Evolutionary conservation across 2,888 invertebrate genomes (phyloP), one percentile per base, ranked within the genome.

Genomic region (Limenitis camilla): DNA sequence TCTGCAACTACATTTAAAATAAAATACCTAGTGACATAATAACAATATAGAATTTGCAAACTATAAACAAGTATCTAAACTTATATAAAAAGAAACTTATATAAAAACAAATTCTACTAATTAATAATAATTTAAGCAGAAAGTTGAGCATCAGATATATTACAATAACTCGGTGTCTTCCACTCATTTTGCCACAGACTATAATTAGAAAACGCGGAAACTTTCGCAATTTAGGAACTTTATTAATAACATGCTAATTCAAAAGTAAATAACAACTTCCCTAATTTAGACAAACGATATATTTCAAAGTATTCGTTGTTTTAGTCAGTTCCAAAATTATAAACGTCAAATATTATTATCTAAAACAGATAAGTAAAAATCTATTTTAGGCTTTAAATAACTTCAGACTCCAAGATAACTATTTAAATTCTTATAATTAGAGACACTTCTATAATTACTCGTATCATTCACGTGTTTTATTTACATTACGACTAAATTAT

Each of bases 121-220:
- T 68, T 69, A 66, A 71, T 75, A 62, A 66, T 69, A 68, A 71
- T 66, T 71, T 70, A 84, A 83, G 84, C 84, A 72, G 67, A 78
- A 64, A 74, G 68, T 67, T 86, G 85, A 86, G 85, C 85, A 86
- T 86, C 78, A 83, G 84, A 83, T 72, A 72, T 66, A 65, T 63
- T 63, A 61, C 65, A 66, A 44, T 61, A 46, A 32, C 40, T 56
- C 62, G 61, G 55, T 44, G 48, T 57, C 60, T 57, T 72, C 81
- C 81, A 80, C 83, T 78, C 66, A 82, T 80, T 83, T 78, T 69
- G 64, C 72, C 79, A 78, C 69, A 55, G 36, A 61, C 63, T 75
- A 80, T 74, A 81, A 79, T 79, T 79, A 82, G 79, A 81, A 82
- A 82, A 45, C 11, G 9, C 30, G 9, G 0, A 8, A 10, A n/a